Evolutionary conservation across 2,797 vertebrate genomes (phyloP).

Genomic region (Fistularia tabacaria): DNA sequence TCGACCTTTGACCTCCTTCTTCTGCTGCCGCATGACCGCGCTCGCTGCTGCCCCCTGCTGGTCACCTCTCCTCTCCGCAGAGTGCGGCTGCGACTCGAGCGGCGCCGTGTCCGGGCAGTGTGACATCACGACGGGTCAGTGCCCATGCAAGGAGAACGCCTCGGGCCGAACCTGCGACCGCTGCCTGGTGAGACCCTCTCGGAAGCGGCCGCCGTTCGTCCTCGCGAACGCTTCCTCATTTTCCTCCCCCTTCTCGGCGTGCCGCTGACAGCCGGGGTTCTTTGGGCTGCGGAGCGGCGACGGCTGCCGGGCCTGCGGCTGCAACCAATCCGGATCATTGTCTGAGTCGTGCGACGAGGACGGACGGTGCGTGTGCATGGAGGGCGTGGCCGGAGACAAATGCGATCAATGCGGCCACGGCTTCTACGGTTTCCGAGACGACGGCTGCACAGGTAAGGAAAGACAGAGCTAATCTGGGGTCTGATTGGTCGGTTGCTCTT

Average conservation of each 20-base stretch:
- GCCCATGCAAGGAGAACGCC: conserved; percentile 81
- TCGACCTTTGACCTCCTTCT: conserved; percentile 34
- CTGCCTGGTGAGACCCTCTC: conserved; percentile 78
- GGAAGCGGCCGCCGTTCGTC: background rate
- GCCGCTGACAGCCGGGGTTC: conserved; percentile 74
- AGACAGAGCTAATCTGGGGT: too few species aligned
- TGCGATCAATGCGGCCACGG: conserved; percentile 83
- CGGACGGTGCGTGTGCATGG: conserved; percentile 81
- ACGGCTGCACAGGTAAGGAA: conserved; percentile 80
- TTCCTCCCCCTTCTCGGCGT: too few species aligned
- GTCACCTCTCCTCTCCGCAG: conserved; percentile 57
- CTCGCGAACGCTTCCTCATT: too few species aligned
- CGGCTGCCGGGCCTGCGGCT: conserved; percentile 83
- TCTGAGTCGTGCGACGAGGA: conserved; percentile 75
- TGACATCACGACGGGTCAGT: conserved; percentile 80
- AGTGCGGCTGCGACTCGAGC: conserved; percentile 79
- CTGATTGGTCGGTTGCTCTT: background rate
- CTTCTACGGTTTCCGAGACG: conserved; percentile 74
- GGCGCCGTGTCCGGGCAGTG: conserved; percentile 79
- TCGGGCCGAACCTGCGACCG: conserved; percentile 79
- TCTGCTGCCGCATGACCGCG: conserved; percentile 23
- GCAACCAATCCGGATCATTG: conserved; percentile 74
- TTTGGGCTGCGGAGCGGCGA: conserved; percentile 74
- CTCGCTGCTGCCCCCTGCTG: background rate
- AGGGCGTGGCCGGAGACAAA: conserved; percentile 80